A percentile compares a stretch with the other conserved stretches of the same genome.
Evolutionary conservation across 2,888 invertebrate genomes (phyloP).

Genomic region (Tachina fera): DNA sequence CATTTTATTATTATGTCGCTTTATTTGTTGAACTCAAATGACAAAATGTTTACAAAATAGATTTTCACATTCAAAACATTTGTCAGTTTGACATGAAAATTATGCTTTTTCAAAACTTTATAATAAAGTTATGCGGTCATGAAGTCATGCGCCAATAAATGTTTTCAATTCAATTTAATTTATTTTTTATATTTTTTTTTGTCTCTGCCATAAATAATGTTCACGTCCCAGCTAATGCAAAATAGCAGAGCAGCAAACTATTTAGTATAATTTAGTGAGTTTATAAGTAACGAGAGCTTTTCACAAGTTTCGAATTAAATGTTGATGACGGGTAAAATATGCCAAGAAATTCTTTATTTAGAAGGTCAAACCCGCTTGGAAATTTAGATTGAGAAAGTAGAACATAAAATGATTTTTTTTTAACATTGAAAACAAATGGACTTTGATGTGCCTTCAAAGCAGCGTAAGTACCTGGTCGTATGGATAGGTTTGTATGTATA

Average conservation of each 20-base stretch:
- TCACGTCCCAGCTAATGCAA: background rate
- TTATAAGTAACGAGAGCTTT: slow-evolving; percentile 40
- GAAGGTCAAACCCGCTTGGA: background rate
- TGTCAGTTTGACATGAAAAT: slow-evolving; percentile 69
- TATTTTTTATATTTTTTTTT: background rate
- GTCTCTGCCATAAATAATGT: background rate
- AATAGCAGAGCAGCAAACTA: background rate
- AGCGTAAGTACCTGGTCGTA: background rate
- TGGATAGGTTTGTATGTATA: too few relatives aligned
- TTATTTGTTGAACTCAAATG: slow-evolving; percentile 26
- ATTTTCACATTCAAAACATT: slow-evolving; percentile 62
- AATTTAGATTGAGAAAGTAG: background rate
- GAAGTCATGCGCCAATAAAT: slow-evolving; percentile 70
- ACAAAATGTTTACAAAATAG: slow-evolving; percentile 45
- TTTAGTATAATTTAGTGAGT: background rate
- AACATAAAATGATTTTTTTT: background rate
- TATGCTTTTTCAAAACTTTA: slow-evolving; percentile 56
- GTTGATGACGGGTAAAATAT: slow-evolving; percentile 27
- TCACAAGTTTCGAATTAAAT: slow-evolving; percentile 40
- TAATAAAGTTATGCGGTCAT: slow-evolving; percentile 67
- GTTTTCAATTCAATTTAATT: slow-evolving; percentile 18
- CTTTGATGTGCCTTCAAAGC: background rate
- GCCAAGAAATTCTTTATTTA: background rate
- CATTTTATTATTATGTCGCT: slow-evolving; percentile 41
- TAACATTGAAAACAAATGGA: background rate